Percentiles rank a stretch among this genome's conserved stretches.
Evolutionary conservation across 2,797 vertebrate species (phyloP).

Genomic region (Ptychobarbus kaznakovi): DNA sequence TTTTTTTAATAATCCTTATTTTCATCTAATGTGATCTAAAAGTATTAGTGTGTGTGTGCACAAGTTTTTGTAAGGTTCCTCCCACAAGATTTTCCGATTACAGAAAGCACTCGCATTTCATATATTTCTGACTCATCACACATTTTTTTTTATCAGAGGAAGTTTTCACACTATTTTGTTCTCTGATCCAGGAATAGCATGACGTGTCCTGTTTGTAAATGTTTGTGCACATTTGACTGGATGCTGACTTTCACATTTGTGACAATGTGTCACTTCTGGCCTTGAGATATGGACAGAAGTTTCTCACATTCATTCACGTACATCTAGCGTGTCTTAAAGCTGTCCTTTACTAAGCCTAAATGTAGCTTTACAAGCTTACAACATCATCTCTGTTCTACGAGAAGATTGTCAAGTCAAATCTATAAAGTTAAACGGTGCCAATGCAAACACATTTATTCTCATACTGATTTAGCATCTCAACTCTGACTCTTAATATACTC

Average conservation of each 20-base stretch:
- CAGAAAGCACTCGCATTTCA: neutral
- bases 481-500: no score
- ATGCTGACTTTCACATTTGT: neutral
- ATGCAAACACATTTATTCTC: no score
- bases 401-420: no score
- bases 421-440: no score
- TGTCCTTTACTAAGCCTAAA: neutral
- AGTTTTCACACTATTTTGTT: slow-evolving; percentile 24
- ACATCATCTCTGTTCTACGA: neutral
- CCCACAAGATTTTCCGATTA: neutral
- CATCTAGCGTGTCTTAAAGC: neutral
- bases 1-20: neutral
- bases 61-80: neutral
- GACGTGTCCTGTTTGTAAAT: slow-evolving; percentile 10
- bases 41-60: neutral
- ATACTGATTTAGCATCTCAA: no score
- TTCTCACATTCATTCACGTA: neutral
- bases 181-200: slow-evolving; percentile 1
- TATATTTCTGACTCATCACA: slow-evolving; percentile 12
- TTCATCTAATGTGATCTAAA: neutral
- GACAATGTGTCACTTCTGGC: slow-evolving; percentile 13
- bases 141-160: neutral
- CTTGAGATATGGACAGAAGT: slow-evolving; percentile 35
- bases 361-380: neutral
- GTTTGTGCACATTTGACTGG: neutral